A percentile compares a stretch with the other conserved stretches of the same genome.
phyloP scores from a whole-genome alignment of 2,888 invertebrate genomes.

The Melolontha melolontha region DNA sequence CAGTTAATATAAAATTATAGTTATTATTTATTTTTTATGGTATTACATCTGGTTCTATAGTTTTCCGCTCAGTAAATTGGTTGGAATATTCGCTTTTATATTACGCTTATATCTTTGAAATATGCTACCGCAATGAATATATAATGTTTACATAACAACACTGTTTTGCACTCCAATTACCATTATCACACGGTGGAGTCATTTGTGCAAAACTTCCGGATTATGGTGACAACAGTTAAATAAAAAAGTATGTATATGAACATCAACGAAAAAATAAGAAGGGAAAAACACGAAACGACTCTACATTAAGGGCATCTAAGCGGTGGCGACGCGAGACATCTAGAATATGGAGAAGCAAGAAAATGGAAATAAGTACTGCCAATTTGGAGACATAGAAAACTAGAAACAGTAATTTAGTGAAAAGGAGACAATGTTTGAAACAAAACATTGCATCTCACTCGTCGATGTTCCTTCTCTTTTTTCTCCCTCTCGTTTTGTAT shows the following conservation, averaged over 20 bases:
- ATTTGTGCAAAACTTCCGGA: not conserved
- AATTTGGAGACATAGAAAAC: conserved; percentile 43
- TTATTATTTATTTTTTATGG: no score
- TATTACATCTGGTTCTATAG: no score
- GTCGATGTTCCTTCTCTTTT: not conserved
- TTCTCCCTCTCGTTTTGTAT: not conserved
- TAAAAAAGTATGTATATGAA: conserved; percentile 35
- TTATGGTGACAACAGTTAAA: conserved; percentile 17
- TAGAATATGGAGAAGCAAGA: conserved; percentile 44
- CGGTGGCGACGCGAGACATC: conserved; percentile 33
- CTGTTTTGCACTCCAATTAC: conserved; percentile 27
- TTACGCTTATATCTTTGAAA: conserved; percentile 10
- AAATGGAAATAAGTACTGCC: conserved; percentile 46
- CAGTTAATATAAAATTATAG: no score
- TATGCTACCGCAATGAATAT: conserved; percentile 6
- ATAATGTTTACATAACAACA: conserved; percentile 12
- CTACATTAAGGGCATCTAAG: conserved; percentile 20
- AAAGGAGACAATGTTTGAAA: conserved; percentile 36
- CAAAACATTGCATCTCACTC: conserved; percentile 18
- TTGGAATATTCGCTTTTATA: conserved; percentile 1
- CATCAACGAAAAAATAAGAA: conserved; percentile 17
- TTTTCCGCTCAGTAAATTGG: not conserved
- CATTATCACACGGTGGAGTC: conserved; percentile 17
- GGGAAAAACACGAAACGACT: conserved; percentile 1
- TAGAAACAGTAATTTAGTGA: conserved; percentile 42